Conservation (phyloP, 2,113 vertebrate species). For the Thomomys bottae region DNA sequence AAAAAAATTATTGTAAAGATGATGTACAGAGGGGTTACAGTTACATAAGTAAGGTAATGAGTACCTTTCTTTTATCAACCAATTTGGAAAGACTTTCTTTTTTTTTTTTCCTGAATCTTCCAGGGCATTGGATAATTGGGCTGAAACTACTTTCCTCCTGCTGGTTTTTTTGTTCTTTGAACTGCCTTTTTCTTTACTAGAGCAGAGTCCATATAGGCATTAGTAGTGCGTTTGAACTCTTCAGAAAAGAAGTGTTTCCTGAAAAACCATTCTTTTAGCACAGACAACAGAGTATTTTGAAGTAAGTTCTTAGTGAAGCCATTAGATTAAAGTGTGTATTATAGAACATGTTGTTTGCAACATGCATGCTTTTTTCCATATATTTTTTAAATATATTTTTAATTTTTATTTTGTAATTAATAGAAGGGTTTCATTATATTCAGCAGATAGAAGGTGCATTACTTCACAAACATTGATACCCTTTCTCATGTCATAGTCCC, state of each 20-base stretch:
- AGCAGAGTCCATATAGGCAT: neutral
- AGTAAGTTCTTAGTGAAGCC: conserved; percentile 14
- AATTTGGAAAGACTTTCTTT: neutral
- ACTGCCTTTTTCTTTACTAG: neutral
- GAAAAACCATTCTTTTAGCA: conserved; percentile 6
- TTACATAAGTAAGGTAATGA: too few relatives aligned
- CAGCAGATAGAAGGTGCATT: too few relatives aligned
- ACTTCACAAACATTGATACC: too few relatives aligned
- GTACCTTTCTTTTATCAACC: neutral
- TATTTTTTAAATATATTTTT: too few relatives aligned
- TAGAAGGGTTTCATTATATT: too few relatives aligned
- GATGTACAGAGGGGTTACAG: too few relatives aligned
- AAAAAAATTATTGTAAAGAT: too few relatives aligned
- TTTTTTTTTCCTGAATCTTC: neutral
- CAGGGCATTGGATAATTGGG: neutral
- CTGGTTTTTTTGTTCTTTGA: neutral
- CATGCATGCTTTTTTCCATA: neutral
- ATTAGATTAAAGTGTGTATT: neutral
- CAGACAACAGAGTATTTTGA: neutral
- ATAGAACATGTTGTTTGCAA: conserved; percentile 17
- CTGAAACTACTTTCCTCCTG: neutral
- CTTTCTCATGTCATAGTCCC: too few relatives aligned
- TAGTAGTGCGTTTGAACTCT: neutral
- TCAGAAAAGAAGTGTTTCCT: neutral
- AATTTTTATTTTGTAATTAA: too few relatives aligned